Evolutionary conservation across 2,888 invertebrate genomes (phyloP), one percentile per base, ranked within the genome.

Genomic region (Calameuta filiformis): DNA sequence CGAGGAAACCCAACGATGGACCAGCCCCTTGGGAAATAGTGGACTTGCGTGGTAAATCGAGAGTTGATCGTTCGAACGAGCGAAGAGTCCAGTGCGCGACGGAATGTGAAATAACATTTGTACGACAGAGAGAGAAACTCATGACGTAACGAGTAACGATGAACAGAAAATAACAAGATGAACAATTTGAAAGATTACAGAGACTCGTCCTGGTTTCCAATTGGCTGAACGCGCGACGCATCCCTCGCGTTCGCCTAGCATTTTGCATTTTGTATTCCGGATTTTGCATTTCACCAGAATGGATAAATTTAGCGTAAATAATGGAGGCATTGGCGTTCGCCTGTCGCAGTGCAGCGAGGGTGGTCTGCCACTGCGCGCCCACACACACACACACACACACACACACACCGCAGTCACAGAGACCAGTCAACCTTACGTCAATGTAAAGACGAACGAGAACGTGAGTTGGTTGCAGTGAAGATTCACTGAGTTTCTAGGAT

Each of bases 241-340:
- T 75, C 75, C n/a, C 30, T 40, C 56, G 34, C 77, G 69, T 69
- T 77, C 77, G n/a, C 78, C 81, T 81, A 79, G 77, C 79, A 82
- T 86, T 86, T 83, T 84, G 82, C 87, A 86, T 90, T 89, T 87
- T 84, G 81, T 81, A 85, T 86, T 86, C 83, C 80, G 80, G 85
- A 85, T 88, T 88, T 85, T 85, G 82, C 87, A 87, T 87, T 89
- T 89, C 85, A 82, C 84, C 84, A 80, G 82, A 79, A 73, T 79
- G 85, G 87, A 83, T 86, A 90, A 90, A 90, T 90, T 90, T 87
- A 86, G 83, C 89, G 88, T 89, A 87, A 89, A 89, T 89, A 89
- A 89, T 86, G 85, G 82, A 83, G 85, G 82, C 87, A 85, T 87
- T 87, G 79, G 85, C 84, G 86, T 84, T 84, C 79, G 82, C 79